A percentile compares a stretch with the other conserved stretches of the same genome.
Evolutionary conservation across 1,140 invertebrate species (phyloP).

Genomic region (Bombus breviceps): DNA sequence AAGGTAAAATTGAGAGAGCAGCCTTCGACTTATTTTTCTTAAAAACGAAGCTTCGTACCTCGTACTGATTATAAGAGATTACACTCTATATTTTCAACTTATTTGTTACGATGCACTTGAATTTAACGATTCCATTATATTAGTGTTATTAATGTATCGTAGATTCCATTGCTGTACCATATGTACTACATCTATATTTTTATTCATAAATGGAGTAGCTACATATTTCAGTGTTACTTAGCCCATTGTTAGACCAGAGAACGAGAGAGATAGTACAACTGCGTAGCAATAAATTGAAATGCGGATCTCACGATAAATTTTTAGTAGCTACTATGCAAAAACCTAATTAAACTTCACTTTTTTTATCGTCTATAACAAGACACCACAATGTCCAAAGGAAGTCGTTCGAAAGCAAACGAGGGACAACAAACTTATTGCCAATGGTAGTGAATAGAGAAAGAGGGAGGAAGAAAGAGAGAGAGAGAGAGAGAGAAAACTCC

Average conservation of each 20-base stretch:
- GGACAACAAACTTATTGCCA: neutral
- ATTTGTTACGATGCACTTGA: neutral
- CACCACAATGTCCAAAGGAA: neutral
- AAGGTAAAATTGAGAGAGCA: too few relatives aligned
- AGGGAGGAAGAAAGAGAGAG: neutral
- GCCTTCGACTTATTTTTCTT: too few relatives aligned
- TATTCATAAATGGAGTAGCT: constrained; percentile 13
- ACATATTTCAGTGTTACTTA: constrained; percentile 14
- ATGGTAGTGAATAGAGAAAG: neutral
- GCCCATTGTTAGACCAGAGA: neutral
- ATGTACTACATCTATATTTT: neutral
- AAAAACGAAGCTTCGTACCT: constrained; percentile 18
- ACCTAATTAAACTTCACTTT: neutral
- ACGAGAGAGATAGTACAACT: neutral
- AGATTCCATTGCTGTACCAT: constrained; percentile 8
- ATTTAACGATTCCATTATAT: neutral
- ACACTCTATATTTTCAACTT: neutral
- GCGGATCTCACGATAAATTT: neutral
- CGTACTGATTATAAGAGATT: neutral
- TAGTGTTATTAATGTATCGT: constrained; percentile 16
- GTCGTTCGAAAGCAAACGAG: neutral
- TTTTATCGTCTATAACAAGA: neutral
- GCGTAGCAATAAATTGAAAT: neutral
- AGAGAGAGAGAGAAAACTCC: neutral
- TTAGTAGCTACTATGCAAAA: neutral